Percentiles rank a stretch among this genome's conserved stretches.
phyloP scores from a whole-genome alignment of 2,113 vertebrate species.

The Burhinus oedicnemus region DNA sequence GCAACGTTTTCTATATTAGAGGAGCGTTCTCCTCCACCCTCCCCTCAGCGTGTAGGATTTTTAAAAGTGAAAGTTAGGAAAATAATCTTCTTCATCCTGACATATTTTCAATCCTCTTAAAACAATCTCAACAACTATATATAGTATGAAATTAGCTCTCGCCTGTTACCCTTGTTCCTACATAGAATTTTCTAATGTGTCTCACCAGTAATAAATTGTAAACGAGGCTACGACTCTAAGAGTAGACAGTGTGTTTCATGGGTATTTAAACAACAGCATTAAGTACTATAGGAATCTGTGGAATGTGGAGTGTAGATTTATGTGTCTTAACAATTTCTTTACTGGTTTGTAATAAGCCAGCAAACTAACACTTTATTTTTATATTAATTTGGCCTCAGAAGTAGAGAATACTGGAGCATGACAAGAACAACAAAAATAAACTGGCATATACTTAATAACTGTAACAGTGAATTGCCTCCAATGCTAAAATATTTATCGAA shows the following conservation, averaged over 20 bases:
- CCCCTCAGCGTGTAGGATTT: not conserved
- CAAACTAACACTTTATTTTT: slow-evolving; percentile 69
- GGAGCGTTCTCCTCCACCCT: not conserved
- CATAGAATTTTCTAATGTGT: slow-evolving; percentile 36
- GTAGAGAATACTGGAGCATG: slow-evolving; percentile 58
- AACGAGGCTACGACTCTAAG: slow-evolving; percentile 56
- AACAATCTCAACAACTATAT: slow-evolving; percentile 39
- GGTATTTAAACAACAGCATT: slow-evolving; percentile 84
- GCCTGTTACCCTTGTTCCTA: not conserved
- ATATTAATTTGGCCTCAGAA: slow-evolving; percentile 70
- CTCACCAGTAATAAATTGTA: slow-evolving; percentile 68
- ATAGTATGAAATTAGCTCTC: slow-evolving; percentile 35
- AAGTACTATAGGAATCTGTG: slow-evolving; percentile 80
- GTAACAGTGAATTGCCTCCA: slow-evolving; percentile 44
- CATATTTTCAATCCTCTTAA: slow-evolving; percentile 34
- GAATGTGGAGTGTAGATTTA: slow-evolving; percentile 82
- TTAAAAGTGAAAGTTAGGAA: slow-evolving; percentile 4
- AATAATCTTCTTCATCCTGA: not conserved
- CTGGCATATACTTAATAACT: slow-evolving; percentile 61
- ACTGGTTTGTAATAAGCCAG: slow-evolving; percentile 71
- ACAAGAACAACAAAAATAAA: slow-evolving; percentile 69
- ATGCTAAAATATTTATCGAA: slow-evolving; percentile 60
- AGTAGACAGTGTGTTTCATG: slow-evolving; percentile 79
- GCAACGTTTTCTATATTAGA: not conserved
- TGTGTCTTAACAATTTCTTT: slow-evolving; percentile 78